Evolutionary conservation across 1,140 invertebrate species (phyloP), one percentile per base, ranked within the genome.

Genomic region (Marisa cornuarietis): DNA sequence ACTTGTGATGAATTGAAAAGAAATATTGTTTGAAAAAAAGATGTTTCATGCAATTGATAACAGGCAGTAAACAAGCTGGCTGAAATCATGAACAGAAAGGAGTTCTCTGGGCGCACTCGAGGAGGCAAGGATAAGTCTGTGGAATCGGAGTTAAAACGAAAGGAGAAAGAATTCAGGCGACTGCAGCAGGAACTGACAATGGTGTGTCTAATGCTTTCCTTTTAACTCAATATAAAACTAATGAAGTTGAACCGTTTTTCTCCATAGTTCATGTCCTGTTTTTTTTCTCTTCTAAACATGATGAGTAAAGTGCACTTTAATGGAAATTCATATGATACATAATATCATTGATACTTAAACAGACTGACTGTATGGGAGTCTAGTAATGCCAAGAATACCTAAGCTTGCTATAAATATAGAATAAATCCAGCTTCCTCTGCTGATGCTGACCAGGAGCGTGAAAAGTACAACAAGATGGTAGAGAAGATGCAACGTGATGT

Each of bases 11-110:
- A 58, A 58, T 18, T 14, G 4, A 4, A 6, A 2, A 3, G 6
- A 42, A 42, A 42, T 42, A 2, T 42, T 42, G 31, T 58, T 58
- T 58, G 9, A 14, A 58, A 58, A 9, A 14, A 58, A 0, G 11
- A 14, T 18, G 16, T 58, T 11, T 14, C 77, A 22, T 79, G n/a
- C 66, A 49, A 49, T 63, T 73, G 49, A 54, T 84, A 95, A 85
- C 95, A 98, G 91, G 98, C 98, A 71, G 96, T 99, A 54, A 98
- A 98, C 91, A 99, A 99, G 90, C 92, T 99, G 69, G 96, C 97
- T 10, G 97, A 99, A 91, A 96, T 99, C 42, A 97, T 99, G 95
- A 97, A 98, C 88, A 93, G 95, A 66, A 97, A 96, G 91, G 96
- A 96, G 13, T 87, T 86, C 54, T 72, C 75, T 65, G 79, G 79